A percentile compares a stretch with the other conserved stretches of the same genome.
Evolutionary conservation across 1,140 invertebrate genomes (phyloP).

Genomic region (Mizuhopecten yessoensis): DNA sequence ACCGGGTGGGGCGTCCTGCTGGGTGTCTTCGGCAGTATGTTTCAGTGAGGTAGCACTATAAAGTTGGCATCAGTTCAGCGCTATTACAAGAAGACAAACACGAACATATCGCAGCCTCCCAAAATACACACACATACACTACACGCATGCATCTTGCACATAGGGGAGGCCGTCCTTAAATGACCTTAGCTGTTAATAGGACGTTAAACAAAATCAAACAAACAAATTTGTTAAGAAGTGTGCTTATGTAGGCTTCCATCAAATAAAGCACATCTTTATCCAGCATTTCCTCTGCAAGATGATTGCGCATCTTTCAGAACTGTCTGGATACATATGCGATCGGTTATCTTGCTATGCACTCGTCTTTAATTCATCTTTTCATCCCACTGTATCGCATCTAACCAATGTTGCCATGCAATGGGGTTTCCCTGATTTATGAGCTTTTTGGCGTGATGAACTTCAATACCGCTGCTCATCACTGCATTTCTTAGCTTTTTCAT

Average conservation of each 20-base stretch:
- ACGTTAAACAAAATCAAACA: no score
- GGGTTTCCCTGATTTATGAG: neutral
- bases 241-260: slow-evolving; percentile 42
- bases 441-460: neutral
- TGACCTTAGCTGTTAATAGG: no score
- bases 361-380: slow-evolving; percentile 48
- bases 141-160: no score
- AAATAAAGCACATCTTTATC: slow-evolving; percentile 46
- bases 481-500: slow-evolving; percentile 52
- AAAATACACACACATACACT: no score
- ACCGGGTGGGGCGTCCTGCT: no score
- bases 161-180: no score
- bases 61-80: no score
- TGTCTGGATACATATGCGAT: slow-evolving; percentile 53
- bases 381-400: slow-evolving; percentile 56
- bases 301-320: slow-evolving; percentile 57
- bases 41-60: no score
- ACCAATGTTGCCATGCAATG: slow-evolving; percentile 51
- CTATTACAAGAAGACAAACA: no score
- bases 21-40: no score
- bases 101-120: no score
- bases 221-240: slow-evolving; percentile 28
- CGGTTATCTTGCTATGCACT: slow-evolving; percentile 53
- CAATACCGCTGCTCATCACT: slow-evolving; percentile 45
- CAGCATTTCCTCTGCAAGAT: slow-evolving; percentile 56